phyloP scores from a whole-genome alignment of 2,113 vertebrate genomes.

The Podarcis muralis region DNA sequence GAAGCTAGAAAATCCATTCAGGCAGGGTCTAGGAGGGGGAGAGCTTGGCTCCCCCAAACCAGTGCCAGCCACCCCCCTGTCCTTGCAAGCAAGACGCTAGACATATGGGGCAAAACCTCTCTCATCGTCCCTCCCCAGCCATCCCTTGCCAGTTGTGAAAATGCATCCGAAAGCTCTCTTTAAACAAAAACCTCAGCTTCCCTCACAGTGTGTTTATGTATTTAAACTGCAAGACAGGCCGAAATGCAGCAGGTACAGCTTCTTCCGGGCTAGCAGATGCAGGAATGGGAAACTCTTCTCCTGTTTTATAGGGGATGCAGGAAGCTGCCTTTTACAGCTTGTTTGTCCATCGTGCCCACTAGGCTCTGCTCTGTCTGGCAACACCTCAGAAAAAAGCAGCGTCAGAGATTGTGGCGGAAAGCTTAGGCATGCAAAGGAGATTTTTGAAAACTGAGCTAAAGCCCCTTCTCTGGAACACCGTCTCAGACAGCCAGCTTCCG shows the following conservation, averaged over 20 bases:
- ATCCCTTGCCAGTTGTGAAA: not conserved
- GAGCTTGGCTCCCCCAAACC: too few species aligned
- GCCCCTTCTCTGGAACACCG: too few species aligned
- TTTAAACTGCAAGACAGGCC: not conserved
- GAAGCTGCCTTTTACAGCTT: not conserved
- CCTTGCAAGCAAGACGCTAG: not conserved
- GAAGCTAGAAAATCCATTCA: not conserved
- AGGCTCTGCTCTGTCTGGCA: not conserved
- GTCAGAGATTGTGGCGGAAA: too few species aligned
- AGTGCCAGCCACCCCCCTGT: not conserved
- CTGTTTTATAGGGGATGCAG: not conserved
- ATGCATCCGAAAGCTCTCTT: not conserved
- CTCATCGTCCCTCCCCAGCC: not conserved
- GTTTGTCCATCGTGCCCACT: not conserved
- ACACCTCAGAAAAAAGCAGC: too few species aligned
- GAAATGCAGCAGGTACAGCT: not conserved
- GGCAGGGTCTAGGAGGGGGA: not conserved
- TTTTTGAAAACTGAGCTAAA: too few species aligned
- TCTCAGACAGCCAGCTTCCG: too few species aligned
- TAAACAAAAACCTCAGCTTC: too few species aligned
- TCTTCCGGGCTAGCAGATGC: not conserved
- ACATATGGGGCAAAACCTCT: not conserved
- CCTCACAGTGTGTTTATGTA: not conserved
- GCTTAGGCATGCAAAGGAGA: too few species aligned
- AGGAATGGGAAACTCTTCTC: not conserved